These are phyloP conservation scores for Drosophila littoralis DNA, from an alignment of 1,140 invertebrate genomes.

Conservation along the genomic window DNA sequence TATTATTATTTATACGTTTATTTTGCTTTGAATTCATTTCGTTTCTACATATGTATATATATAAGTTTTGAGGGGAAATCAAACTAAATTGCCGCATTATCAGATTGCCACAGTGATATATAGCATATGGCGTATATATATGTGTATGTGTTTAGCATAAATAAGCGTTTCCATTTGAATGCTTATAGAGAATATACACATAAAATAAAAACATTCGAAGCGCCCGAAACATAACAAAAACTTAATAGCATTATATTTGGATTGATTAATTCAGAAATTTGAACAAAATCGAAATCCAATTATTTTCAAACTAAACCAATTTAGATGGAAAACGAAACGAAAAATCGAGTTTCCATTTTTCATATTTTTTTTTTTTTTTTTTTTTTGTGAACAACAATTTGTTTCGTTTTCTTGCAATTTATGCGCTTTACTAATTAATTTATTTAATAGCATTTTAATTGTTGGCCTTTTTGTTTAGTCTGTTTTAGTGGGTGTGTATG, in stretches of 20 bases:
- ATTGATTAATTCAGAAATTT: slow-evolving; percentile 9
- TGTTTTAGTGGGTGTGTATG: slow-evolving; percentile 1
- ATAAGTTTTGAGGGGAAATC: slow-evolving; percentile 16
- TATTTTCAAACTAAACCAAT: slow-evolving; percentile 18
- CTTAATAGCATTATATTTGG: slow-evolving; percentile 52
- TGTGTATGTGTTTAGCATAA: neutral
- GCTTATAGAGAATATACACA: slow-evolving; percentile 10
- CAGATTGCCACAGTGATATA: slow-evolving; percentile 10
- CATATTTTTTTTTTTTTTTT: too few species aligned
- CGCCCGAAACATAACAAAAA: slow-evolving; percentile 63
- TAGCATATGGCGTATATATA: slow-evolving; percentile 19
- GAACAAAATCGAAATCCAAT: slow-evolving; percentile 11
- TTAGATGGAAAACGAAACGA: neutral
- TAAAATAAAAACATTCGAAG: slow-evolving; percentile 15
- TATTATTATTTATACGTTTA: slow-evolving; percentile 21
- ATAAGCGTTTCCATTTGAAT: slow-evolving; percentile 40
- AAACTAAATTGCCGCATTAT: slow-evolving; percentile 16
- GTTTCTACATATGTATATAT: slow-evolving; percentile 38
- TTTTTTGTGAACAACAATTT: slow-evolving; percentile 4
- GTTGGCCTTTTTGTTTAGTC: slow-evolving; percentile 20
- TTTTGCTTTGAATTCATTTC: slow-evolving; percentile 34
- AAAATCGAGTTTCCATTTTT: neutral
- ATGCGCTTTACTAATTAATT: slow-evolving; percentile 37
- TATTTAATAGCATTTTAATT: slow-evolving; percentile 38
- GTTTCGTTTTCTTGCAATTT: slow-evolving; percentile 13